phyloP scores from a whole-genome alignment of 1,140 invertebrate species.

The Dinothrombium tinctorium region DNA sequence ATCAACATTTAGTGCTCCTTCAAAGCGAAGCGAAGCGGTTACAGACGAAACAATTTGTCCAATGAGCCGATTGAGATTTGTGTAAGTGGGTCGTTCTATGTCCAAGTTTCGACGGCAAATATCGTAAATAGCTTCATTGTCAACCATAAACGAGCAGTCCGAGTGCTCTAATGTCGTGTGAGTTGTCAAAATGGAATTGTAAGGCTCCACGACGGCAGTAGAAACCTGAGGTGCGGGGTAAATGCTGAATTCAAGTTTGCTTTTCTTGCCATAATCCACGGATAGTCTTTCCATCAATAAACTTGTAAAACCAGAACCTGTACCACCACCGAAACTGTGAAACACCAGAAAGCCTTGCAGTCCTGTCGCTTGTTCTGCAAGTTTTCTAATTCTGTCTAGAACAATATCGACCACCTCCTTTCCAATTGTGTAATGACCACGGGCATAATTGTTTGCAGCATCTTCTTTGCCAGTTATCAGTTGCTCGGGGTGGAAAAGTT shows the following conservation, averaged over 20 bases:
- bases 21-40: constrained; percentile 39
- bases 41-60: constrained; percentile 33
- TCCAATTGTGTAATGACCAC: constrained; percentile 35
- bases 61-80: constrained; percentile 29
- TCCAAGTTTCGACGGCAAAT: constrained; percentile 36
- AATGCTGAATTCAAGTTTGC: constrained; percentile 46
- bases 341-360: constrained; percentile 28
- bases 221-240: constrained; percentile 50
- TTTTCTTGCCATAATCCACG: constrained; percentile 41
- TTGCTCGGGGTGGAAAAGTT: constrained; percentile 43
- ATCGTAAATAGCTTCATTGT: constrained; percentile 48
- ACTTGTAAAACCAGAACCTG: constrained; percentile 45
- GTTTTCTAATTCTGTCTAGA: constrained; percentile 32
- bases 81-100: constrained; percentile 34
- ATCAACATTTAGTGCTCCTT: constrained; percentile 42
- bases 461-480: constrained; percentile 37
- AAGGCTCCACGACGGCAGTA: constrained; percentile 59
- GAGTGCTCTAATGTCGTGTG: constrained; percentile 51
- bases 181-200: constrained; percentile 56
- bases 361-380: constrained; percentile 18
- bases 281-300: constrained; percentile 41
- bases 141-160: constrained; percentile 50
- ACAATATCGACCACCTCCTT: constrained; percentile 55
- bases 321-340: constrained; percentile 33
- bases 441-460: constrained; percentile 32